A percentile compares a stretch with the other conserved stretches of the same genome.
Conservation (phyloP, 2,888 invertebrate species). For the Sarcophaga carnaria region DNA sequence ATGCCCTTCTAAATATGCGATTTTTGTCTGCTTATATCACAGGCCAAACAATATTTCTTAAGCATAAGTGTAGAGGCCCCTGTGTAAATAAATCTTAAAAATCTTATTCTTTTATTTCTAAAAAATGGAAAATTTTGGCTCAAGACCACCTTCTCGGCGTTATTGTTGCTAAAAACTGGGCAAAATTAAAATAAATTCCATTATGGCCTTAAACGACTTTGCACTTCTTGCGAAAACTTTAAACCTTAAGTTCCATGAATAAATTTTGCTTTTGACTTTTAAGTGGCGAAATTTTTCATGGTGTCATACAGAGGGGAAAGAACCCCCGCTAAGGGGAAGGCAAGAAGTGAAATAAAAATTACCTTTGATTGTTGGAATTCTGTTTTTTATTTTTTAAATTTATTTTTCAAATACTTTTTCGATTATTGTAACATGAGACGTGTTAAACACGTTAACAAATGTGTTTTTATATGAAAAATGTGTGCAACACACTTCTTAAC, state of each 20-base stretch:
- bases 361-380: conserved; percentile 38
- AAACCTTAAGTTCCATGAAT: conserved; percentile 4
- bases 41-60: too few species aligned
- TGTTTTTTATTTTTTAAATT: conserved; percentile 19
- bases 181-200: conserved; percentile 46
- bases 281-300: conserved; percentile 46
- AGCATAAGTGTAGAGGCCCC: too few species aligned
- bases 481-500: neutral
- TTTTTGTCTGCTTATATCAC: too few species aligned
- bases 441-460: conserved; percentile 55
- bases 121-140: too few species aligned
- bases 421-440: conserved; percentile 40
- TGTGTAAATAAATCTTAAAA: too few species aligned
- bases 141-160: too few species aligned
- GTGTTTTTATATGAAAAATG: conserved; percentile 38
- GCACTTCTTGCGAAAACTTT: conserved; percentile 29
- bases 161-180: neutral
- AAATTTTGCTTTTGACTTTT: conserved; percentile 26
- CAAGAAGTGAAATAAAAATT: conserved; percentile 20
- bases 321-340: neutral
- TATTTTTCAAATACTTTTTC: neutral
- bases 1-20: too few species aligned
- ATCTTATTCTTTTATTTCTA: too few species aligned
- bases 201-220: conserved; percentile 28
- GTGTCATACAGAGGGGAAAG: neutral